These are phyloP conservation scores for Emys orbicularis DNA, from an alignment of 2,797 vertebrate genomes.

Conservation along the genomic window DNA sequence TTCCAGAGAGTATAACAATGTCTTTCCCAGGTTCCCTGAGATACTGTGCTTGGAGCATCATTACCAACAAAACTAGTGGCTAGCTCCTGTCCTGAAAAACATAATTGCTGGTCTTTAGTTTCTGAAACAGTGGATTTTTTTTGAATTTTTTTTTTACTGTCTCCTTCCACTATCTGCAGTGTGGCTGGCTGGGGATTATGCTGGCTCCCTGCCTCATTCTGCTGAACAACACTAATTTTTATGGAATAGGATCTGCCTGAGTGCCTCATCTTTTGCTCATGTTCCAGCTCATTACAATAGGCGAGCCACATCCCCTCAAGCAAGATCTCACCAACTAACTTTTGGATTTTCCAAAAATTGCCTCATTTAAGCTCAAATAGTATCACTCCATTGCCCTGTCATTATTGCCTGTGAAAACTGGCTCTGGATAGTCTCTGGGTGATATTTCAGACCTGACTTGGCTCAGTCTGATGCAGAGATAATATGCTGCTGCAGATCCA, in stretches of 20 bases:
- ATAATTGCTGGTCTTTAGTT: not conserved
- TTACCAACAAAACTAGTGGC: not conserved
- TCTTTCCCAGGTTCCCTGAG: not conserved
- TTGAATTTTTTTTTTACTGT: not conserved
- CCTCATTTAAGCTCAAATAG: not conserved
- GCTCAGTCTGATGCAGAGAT: not conserved
- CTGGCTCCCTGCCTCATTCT: not conserved
- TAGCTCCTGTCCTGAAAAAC: not conserved
- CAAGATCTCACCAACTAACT: not conserved
- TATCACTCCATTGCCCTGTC: not conserved
- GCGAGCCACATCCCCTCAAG: fast-evolving
- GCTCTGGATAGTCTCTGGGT: not conserved
- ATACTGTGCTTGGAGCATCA: not conserved
- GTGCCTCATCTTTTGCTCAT: not conserved
- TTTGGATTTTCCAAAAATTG: not conserved
- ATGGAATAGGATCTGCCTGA: fast-evolving
- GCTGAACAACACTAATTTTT: fast-evolving
- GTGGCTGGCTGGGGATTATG: fast-evolving
- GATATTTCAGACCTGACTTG: not conserved
- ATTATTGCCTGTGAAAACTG: not conserved
- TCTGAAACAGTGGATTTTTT: not conserved
- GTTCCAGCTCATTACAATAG: not conserved
- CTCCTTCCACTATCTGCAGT: fast-evolving
- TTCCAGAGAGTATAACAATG: not conserved
- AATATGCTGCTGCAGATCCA: not conserved